These are phyloP conservation scores for Drosophila nigritarsus DNA, from an alignment of 2,888 invertebrate genomes.

Conservation along the genomic window DNA sequence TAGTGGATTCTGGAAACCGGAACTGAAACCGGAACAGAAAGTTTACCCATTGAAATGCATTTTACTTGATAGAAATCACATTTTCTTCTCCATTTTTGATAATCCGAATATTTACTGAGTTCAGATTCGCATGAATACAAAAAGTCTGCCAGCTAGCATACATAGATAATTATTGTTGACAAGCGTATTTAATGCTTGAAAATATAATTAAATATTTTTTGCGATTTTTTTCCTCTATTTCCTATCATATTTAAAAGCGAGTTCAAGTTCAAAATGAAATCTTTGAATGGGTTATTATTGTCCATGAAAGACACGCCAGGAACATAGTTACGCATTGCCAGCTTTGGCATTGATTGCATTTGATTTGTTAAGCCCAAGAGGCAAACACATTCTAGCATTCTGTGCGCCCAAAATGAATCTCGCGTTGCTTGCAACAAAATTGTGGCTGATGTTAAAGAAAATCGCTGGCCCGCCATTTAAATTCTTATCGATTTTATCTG, in stretches of 20 bases:
- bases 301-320: neutral
- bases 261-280: neutral
- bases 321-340: neutral
- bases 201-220: neutral
- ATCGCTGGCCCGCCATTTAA: slow-evolving; percentile 49
- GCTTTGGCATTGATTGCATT: neutral
- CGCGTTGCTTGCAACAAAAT: neutral
- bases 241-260: neutral
- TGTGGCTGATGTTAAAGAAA: neutral
- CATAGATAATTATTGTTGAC: neutral
- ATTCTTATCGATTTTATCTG: slow-evolving; percentile 79
- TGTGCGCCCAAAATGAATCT: neutral
- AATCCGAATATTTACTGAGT: neutral
- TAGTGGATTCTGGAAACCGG: neutral
- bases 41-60: neutral
- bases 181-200: neutral
- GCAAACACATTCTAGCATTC: neutral
- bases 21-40: neutral
- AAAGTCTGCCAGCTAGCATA: neutral
- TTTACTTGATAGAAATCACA: neutral
- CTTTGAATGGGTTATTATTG: neutral
- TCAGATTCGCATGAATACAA: neutral
- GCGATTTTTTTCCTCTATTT: neutral
- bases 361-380: neutral
- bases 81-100: neutral